A percentile compares a stretch with the other conserved stretches of the same genome.
Conservation (phyloP, 2,113 vertebrate species). For the Brachionichthys hirsutus region DNA sequence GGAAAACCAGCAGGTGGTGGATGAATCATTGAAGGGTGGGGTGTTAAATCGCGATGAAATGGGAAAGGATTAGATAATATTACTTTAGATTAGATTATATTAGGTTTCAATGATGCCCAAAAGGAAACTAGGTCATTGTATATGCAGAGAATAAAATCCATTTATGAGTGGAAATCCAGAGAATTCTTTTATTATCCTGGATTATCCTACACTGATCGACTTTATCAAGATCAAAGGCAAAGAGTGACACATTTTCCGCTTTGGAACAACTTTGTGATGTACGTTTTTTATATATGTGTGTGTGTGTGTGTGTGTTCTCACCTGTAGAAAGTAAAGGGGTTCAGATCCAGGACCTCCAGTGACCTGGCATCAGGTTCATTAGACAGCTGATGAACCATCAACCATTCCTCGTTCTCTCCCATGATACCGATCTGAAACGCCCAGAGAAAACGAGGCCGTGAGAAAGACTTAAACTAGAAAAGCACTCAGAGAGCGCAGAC, state of each 20-base stretch:
- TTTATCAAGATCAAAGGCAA: constrained; percentile 4
- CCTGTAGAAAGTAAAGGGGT: constrained; percentile 94
- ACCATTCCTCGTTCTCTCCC: constrained; percentile 91
- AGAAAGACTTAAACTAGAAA: too few relatives aligned
- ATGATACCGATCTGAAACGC: constrained; percentile 83
- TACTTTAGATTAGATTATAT: constrained; percentile 18
- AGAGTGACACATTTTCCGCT: neutral
- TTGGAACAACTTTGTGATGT: neutral
- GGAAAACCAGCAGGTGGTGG: neutral
- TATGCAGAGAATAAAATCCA: constrained; percentile 6
- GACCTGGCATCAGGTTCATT: constrained; percentile 89
- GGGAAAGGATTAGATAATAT: constrained; percentile 18
- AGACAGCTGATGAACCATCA: constrained; percentile 84
- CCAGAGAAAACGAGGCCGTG: constrained; percentile 15
- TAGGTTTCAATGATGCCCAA: constrained; percentile 17
- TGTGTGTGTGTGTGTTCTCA: constrained; percentile 12
- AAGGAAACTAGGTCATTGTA: constrained; percentile 26
- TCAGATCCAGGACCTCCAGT: constrained; percentile 89
- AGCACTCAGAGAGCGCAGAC: too few relatives aligned
- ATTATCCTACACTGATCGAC: neutral
- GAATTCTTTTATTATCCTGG: too few relatives aligned
- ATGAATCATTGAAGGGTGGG: constrained; percentile 6
- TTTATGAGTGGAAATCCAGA: constrained; percentile 17
- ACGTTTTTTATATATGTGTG: neutral
- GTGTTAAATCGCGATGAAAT: constrained; percentile 17